Base-by-base conservation (phyloP, 2,797 vertebrate species). In the Microctenopoma steveboyesi region DNA sequence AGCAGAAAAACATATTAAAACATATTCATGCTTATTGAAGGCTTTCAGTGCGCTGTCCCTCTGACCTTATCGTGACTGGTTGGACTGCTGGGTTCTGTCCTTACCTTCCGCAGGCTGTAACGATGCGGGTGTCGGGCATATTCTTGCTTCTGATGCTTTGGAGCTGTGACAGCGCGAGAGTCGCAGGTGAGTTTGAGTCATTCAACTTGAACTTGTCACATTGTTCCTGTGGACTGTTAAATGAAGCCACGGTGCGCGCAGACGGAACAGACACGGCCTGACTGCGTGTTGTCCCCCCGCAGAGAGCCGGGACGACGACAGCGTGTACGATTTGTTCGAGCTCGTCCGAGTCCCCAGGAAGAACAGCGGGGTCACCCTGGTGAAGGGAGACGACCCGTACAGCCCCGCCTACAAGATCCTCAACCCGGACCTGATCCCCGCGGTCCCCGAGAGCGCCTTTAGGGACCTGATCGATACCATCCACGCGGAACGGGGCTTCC, bases 361-460 rank as follows among this genome's bases (percentile, higher is more conserved):
- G 87, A 97, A 96, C 71, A 84, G 95, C 1, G 98, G 96, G 62
- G 96, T 96, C 68, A 96, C 95, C 82, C 86, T 94, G 81, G 97
- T 98, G 83, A 96, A 97, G 28, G 98, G 98, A 70, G 95, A 96
- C 7, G 95, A 98, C 84, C 95, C 95, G 0, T 62, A 88, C 56
- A 79, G 84, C 69, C 97, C 97, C 5, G 96, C 98, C 0, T 99
- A 96, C 84, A 96, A 96, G 51, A 98, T 99, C 82, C 91, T 97
- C 74, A 94, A 96, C 8, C 97, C 97, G 43, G 96, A 98, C 91
- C 95, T 96, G 52, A 95, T 99, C 68, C 97, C 97, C 47, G 93
- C 96, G 0, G 92, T 97, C 83, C 92, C 93, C 51, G 84, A 95
- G 0, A 90, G 89, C 22, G 85, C 90, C 68, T 93, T 98, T 4